These are phyloP conservation scores for Micronisus gabar DNA, from an alignment of 2,113 vertebrate genomes.

Conservation along the genomic window DNA sequence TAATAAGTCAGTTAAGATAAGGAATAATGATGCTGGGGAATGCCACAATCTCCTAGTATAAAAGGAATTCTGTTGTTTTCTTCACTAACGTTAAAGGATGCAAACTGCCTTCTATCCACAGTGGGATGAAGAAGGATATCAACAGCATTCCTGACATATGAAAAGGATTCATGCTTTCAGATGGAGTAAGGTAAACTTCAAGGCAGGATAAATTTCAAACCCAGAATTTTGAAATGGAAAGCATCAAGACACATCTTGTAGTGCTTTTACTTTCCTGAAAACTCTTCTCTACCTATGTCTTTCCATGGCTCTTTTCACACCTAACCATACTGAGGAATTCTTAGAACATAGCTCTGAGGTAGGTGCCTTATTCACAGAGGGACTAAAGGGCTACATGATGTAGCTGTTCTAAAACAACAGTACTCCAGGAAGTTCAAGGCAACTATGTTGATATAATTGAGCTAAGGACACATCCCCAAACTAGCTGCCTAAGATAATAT, in stretches of 20 bases:
- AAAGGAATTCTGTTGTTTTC: slow-evolving; percentile 40
- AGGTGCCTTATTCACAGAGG: not conserved
- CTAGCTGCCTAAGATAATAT: not conserved
- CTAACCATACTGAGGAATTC: not conserved
- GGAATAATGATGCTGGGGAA: slow-evolving; percentile 32
- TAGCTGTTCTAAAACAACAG: not conserved
- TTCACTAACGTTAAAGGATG: not conserved
- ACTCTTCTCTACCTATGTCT: not conserved
- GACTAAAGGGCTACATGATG: not conserved
- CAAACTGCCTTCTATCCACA: not conserved
- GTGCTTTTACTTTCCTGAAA: not conserved
- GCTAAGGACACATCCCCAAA: not conserved
- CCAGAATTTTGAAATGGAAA: not conserved
- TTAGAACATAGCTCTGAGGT: not conserved
- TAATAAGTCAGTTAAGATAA: slow-evolving; percentile 55
- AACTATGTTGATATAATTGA: not conserved
- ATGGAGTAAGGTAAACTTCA: not conserved
- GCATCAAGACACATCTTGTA: not conserved
- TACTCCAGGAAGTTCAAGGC: not conserved
- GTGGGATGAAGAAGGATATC: not conserved
- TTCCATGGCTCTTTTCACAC: not conserved
- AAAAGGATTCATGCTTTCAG: not conserved
- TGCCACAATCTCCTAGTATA: not conserved
- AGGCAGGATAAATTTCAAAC: not conserved
- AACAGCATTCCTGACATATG: not conserved